A percentile compares a stretch with the other conserved stretches of the same genome.
These are phyloP conservation scores for Phrixothrix hirtus DNA, from an alignment of 2,888 invertebrate genomes.

Conservation along the genomic window DNA sequence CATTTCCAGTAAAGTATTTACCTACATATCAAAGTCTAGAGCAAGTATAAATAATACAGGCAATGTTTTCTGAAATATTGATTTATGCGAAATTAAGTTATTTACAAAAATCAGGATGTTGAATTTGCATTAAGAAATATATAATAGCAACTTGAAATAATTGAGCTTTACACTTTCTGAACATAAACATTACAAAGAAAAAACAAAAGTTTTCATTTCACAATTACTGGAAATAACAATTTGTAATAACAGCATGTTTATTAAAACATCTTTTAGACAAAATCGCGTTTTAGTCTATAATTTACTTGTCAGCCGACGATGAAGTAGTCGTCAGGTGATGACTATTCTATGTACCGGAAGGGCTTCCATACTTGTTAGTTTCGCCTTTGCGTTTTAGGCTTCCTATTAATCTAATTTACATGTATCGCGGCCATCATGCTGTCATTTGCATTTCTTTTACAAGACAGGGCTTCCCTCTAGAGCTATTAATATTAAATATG, in stretches of 20 bases:
- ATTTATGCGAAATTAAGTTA: too few relatives aligned
- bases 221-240: not conserved
- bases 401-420: constrained; percentile 46
- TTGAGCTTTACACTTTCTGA: too few relatives aligned
- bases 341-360: constrained; percentile 50
- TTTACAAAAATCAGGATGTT: too few relatives aligned
- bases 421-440: constrained; percentile 45
- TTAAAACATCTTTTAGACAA: constrained; percentile 15
- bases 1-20: too few relatives aligned
- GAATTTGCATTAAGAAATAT: too few relatives aligned
- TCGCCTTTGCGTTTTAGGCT: constrained; percentile 27
- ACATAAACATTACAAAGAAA: too few relatives aligned
- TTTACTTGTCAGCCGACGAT: constrained; percentile 43
- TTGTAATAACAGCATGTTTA: constrained; percentile 11
- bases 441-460: constrained; percentile 30
- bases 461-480: constrained; percentile 22
- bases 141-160: too few relatives aligned
- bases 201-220: too few relatives aligned
- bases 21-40: too few relatives aligned
- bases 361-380: constrained; percentile 46
- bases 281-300: constrained; percentile 35
- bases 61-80: too few relatives aligned
- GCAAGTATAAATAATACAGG: too few relatives aligned
- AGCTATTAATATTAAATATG: constrained; percentile 28
- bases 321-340: constrained; percentile 39